Base-by-base conservation (phyloP, 2,888 invertebrate species). In the Phorcus lineatus region DNA sequence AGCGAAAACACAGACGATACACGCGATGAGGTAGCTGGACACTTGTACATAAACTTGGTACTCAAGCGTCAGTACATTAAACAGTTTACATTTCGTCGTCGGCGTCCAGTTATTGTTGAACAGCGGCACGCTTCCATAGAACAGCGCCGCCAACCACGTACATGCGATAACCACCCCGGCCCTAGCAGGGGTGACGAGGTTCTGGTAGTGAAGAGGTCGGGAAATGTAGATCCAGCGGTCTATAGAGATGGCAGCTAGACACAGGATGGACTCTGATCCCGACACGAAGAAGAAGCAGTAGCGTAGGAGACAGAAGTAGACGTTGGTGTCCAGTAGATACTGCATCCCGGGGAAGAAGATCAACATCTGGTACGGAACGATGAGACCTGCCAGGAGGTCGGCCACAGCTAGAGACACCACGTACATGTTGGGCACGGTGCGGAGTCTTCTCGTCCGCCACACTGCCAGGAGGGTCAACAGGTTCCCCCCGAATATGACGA, bases 361-460 rank as follows among this genome's bases (percentile, higher is more conserved):
- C 19, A 78, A 67, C 1, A 80, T 77, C 19, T 79, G 67, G 1
- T 81, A 19, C 6, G 81, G 66, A 13, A 79, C 55, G 52, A 78
- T 74, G 4, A 82, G 54, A 2, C 82, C 79, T 9, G 82, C 82
- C 28, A 84, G 54, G 4, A 81, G 57, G 74, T 84, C 84, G 0
- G 82, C 80, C 24, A 82, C 52, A 16, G 84, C 84, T 66, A 84
- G 31, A n/a, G 82, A 79, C 0, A 75, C 81, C 31, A 82, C 80
- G 80, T 81, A 84, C 74, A 82, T 77, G 75, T 82, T 84, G 40
- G 82, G 79, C 19, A 80, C 77, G 4, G 82, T 84, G 36, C 67
- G 78, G 13, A 84, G 80, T 7, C 36, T 17, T 24, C 55, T 66
- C 74, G 76, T 81, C 74, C 55, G 77, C 31, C 53, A 40, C 31